Evolutionary conservation across 2,113 vertebrate species (phyloP).

Genomic region (Actinemys pallida): DNA sequence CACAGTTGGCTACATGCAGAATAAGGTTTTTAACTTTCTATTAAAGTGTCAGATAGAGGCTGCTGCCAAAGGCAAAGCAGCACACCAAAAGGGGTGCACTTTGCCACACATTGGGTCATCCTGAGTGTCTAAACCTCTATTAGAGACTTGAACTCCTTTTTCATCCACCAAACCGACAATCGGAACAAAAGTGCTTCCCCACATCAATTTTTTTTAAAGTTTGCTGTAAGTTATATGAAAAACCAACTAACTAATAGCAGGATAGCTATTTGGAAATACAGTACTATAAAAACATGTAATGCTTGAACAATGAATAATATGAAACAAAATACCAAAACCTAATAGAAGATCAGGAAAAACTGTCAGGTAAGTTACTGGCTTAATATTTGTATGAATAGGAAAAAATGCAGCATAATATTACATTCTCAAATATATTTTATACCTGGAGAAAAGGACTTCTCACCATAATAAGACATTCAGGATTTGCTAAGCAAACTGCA

Average conservation of each 20-base stretch:
- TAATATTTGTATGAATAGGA: neutral
- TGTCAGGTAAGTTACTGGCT: neutral
- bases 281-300: neutral
- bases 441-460: rapidly evolving
- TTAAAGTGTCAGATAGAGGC: neutral
- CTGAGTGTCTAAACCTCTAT: neutral
- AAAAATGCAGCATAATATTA: neutral
- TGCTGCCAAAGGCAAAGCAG: neutral
- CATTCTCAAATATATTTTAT: rapidly evolving
- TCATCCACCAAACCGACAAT: no score
- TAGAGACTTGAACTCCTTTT: neutral
- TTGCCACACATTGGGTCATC: neutral
- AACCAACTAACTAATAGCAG: neutral
- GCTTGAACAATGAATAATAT: neutral
- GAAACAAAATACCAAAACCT: neutral
- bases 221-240: neutral
- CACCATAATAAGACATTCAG: neutral
- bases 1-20: neutral
- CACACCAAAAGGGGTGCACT: neutral
- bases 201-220: neutral
- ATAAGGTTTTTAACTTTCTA: neutral
- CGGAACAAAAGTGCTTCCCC: neutral
- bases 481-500: neutral
- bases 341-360: neutral
- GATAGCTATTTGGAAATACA: neutral